A percentile compares a stretch with the other conserved stretches of the same genome.
These are phyloP conservation scores for Sinocyclocheilus anophthalmus DNA, from an alignment of 2,113 vertebrate genomes.

Conservation along the genomic window DNA sequence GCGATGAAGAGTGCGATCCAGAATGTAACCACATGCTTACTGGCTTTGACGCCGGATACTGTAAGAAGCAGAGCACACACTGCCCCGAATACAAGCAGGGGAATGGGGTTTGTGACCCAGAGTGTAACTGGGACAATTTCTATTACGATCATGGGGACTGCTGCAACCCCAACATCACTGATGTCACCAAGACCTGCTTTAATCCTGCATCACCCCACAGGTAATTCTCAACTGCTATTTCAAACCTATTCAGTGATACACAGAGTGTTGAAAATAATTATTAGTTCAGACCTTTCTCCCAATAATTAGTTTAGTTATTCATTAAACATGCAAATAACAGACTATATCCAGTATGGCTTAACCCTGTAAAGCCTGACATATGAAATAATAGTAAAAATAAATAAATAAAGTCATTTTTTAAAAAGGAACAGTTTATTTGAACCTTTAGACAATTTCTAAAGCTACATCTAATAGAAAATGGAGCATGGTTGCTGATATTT, in stretches of 20 bases:
- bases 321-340: not conserved
- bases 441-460: too few relatives aligned
- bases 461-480: too few relatives aligned
- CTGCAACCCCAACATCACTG: conserved; percentile 92
- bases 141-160: conserved; percentile 92
- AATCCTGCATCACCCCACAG: conserved; percentile 91
- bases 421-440: too few relatives aligned
- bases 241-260: not conserved
- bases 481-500: too few relatives aligned
- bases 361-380: too few relatives aligned
- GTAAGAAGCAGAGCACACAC: conserved; percentile 76
- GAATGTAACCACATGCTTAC: conserved; percentile 96
- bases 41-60: conserved; percentile 90
- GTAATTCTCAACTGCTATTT: conserved; percentile 72
- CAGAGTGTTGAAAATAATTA: not conserved
- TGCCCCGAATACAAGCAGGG: conserved; percentile 85
- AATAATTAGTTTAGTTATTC: not conserved
- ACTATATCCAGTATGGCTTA: not conserved
- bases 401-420: too few relatives aligned
- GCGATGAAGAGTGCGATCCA: conserved; percentile 86
- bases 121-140: conserved; percentile 92
- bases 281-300: too few relatives aligned
- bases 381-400: too few relatives aligned
- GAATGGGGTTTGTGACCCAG: conserved; percentile 91
- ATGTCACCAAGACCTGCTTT: conserved; percentile 97